phyloP scores from a whole-genome alignment of 2,113 vertebrate genomes.

The Neotragus moschatus region DNA sequence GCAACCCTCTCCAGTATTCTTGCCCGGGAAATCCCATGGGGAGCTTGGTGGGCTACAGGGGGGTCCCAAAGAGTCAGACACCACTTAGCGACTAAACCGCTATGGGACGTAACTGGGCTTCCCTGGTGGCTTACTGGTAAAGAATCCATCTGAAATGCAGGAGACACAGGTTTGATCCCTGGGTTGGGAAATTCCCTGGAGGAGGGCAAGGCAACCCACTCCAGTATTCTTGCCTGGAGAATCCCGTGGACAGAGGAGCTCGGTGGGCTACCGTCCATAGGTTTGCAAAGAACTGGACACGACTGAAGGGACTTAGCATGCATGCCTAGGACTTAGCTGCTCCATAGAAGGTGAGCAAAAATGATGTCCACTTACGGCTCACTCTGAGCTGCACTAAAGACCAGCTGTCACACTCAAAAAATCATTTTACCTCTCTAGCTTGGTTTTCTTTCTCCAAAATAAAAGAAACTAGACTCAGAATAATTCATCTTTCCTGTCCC shows the following conservation, averaged over 20 bases:
- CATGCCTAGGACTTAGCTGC: neutral
- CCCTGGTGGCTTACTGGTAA: too few relatives aligned
- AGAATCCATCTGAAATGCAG: too few relatives aligned
- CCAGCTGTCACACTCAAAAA: neutral
- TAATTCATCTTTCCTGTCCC: neutral
- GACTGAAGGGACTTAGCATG: neutral
- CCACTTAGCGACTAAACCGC: too few relatives aligned
- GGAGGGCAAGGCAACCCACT: too few relatives aligned
- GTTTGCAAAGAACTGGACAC: neutral
- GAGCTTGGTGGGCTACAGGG: too few relatives aligned
- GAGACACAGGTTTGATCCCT: too few relatives aligned
- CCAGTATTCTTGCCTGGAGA: too few relatives aligned
- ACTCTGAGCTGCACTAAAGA: neutral
- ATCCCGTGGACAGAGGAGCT: too few relatives aligned
- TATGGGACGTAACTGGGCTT: too few relatives aligned
- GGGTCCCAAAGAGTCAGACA: too few relatives aligned
- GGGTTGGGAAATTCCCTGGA: too few relatives aligned
- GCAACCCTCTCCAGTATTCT: neutral
- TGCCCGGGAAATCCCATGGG: neutral
- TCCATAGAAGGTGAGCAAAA: neutral
- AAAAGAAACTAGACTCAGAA: neutral
- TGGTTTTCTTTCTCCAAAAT: neutral
- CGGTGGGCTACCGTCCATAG: too few relatives aligned
- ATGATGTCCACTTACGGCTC: neutral
- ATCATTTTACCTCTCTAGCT: neutral